phyloP scores from a whole-genome alignment of 2,113 vertebrate genomes.

The Puma concolor region DNA sequence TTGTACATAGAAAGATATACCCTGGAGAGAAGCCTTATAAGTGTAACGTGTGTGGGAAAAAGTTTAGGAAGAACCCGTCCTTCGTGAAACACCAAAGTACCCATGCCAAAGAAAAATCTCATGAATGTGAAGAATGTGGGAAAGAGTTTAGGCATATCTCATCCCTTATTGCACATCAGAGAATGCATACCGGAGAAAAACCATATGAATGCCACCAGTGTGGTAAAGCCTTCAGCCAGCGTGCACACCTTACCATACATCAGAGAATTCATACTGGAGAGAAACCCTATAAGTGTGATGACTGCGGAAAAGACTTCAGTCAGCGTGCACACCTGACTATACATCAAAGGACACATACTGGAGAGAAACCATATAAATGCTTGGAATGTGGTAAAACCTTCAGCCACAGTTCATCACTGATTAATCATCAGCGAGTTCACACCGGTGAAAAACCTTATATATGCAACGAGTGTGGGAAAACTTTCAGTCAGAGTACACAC shows the following conservation, averaged over 20 bases:
- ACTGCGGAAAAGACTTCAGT: constrained; percentile 83
- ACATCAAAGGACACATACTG: constrained; percentile 82
- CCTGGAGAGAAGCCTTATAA: constrained; percentile 83
- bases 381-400: constrained; percentile 82
- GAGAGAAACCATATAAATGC: constrained; percentile 82
- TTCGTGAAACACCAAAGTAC: constrained; percentile 78
- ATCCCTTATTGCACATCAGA: constrained; percentile 81
- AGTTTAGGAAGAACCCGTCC: constrained; percentile 81
- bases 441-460: constrained; percentile 82
- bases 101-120: constrained; percentile 83
- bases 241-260: constrained; percentile 81
- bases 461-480: constrained; percentile 82
- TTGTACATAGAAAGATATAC: constrained; percentile 78
- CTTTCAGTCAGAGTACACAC: constrained; percentile 79
- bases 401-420: constrained; percentile 79
- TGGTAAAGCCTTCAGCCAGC: constrained; percentile 83
- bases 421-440: constrained; percentile 82
- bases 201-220: constrained; percentile 81
- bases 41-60: constrained; percentile 81
- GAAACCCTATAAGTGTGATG: constrained; percentile 81
- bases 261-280: constrained; percentile 84
- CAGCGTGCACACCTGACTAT: constrained; percentile 82
- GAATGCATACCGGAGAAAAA: constrained; percentile 82
- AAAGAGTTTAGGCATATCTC: constrained; percentile 82
- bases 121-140: constrained; percentile 82